Conservation (phyloP, 1,140 invertebrate species). For the Paraescarpia echinospica region DNA sequence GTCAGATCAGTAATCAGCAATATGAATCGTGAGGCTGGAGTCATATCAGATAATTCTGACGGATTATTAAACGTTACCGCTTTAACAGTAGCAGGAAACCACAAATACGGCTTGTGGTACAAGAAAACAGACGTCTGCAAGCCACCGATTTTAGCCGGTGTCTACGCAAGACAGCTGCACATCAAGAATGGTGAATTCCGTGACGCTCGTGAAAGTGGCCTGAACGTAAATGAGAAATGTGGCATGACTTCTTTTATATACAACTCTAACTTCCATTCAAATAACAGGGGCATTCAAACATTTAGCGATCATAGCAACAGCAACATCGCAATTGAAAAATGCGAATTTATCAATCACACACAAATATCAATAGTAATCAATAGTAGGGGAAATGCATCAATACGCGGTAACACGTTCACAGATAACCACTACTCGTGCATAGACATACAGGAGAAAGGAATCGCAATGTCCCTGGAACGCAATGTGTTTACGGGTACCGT, state of each 20-base stretch:
- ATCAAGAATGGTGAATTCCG: background rate
- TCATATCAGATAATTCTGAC: background rate
- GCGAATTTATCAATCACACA: background rate
- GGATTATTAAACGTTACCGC: background rate
- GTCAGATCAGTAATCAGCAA: background rate
- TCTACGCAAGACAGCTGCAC: background rate
- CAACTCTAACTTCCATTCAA: background rate
- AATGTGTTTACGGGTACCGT: background rate
- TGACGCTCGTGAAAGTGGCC: background rate
- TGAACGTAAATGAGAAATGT: background rate
- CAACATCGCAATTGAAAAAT: background rate
- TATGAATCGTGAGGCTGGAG: background rate
- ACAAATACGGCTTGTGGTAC: background rate
- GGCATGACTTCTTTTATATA: background rate
- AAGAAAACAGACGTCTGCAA: background rate
- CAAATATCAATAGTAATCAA: background rate
- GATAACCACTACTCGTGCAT: background rate
- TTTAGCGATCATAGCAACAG: background rate
- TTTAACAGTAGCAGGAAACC: background rate
- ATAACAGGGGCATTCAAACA: background rate
- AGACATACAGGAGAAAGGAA: background rate
- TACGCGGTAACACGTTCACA: background rate
- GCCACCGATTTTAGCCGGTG: background rate
- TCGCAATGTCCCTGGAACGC: background rate
- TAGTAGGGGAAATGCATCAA: background rate